phyloP scores from a whole-genome alignment of 1,140 invertebrate genomes.

The Galleria mellonella region DNA sequence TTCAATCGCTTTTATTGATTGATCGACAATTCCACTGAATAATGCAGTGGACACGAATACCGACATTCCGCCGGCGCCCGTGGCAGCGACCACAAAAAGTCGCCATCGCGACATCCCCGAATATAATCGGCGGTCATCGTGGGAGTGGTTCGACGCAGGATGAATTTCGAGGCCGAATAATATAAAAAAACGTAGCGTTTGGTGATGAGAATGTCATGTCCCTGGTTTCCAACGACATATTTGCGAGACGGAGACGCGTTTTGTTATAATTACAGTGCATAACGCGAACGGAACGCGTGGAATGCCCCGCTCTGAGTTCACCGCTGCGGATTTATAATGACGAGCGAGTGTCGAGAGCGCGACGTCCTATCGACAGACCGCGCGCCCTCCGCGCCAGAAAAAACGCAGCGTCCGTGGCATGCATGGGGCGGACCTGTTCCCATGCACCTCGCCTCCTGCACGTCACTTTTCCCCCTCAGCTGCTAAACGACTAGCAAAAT shows the following conservation, averaged over 20 bases:
- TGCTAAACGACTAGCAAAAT: constrained; percentile 60
- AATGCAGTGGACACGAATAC: constrained; percentile 67
- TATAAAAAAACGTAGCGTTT: constrained; percentile 56
- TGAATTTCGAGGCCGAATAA: constrained; percentile 44
- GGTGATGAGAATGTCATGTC: constrained; percentile 73
- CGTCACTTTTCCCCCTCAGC: constrained; percentile 39
- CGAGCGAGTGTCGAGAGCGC: constrained; percentile 54
- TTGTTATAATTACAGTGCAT: constrained; percentile 69
- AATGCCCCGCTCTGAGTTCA: constrained; percentile 63
- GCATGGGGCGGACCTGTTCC: constrained; percentile 49
- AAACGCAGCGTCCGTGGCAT: constrained; percentile 44
- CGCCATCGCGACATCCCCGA: constrained; percentile 27
- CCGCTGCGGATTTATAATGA: constrained; percentile 68
- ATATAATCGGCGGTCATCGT: constrained; percentile 43
- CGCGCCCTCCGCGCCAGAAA: constrained; percentile 32
- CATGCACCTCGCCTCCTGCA: constrained; percentile 31
- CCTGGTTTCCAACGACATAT: constrained; percentile 68
- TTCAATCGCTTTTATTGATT: constrained; percentile 70
- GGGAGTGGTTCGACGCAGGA: constrained; percentile 42
- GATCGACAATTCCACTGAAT: constrained; percentile 68
- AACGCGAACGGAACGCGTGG: constrained; percentile 57
- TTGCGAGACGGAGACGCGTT: constrained; percentile 64
- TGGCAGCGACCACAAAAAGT: constrained; percentile 45
- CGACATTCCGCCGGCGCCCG: constrained; percentile 51
- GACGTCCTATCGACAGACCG: constrained; percentile 41